These are phyloP conservation scores for Natrix natrix DNA, from an alignment of 2,797 vertebrate genomes.

Conservation along the genomic window DNA sequence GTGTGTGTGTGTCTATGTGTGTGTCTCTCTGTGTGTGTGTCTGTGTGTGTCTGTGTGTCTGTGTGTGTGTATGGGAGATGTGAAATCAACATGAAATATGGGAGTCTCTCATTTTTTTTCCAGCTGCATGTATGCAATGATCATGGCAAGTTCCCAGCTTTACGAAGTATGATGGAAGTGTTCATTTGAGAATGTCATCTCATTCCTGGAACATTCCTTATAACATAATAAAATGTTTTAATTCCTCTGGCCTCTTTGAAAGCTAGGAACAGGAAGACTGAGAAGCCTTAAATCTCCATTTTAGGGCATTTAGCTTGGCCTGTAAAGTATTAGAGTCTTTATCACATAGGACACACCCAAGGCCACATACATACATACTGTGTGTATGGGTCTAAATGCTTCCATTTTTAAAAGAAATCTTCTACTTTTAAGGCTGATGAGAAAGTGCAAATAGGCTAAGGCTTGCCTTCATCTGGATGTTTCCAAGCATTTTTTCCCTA, in stretches of 20 bases:
- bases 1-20: neutral
- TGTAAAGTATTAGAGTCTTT: neutral
- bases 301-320: neutral
- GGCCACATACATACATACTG: neutral
- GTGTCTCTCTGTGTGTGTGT: neutral
- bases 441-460: neutral
- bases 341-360: neutral
- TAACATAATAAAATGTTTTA: conserved; percentile 57
- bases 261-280: neutral
- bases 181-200: conserved; percentile 60
- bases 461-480: neutral
- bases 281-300: conserved; percentile 5
- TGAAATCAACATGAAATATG: conserved; percentile 67
- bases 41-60: neutral
- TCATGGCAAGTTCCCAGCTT: conserved; percentile 61
- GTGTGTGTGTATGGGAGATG: conserved; percentile 28
- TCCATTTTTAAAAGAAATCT: neutral
- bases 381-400: neutral
- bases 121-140: conserved; percentile 65
- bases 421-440: neutral
- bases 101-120: conserved; percentile 62
- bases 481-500: neutral
- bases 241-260: conserved; percentile 45
- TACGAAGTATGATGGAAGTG: conserved; percentile 73
- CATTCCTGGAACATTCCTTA: conserved; percentile 60